Evolutionary conservation across 2,797 vertebrate species (phyloP), one percentile per base, ranked within the genome.

Genomic region (Pachyuromys duprasi): DNA sequence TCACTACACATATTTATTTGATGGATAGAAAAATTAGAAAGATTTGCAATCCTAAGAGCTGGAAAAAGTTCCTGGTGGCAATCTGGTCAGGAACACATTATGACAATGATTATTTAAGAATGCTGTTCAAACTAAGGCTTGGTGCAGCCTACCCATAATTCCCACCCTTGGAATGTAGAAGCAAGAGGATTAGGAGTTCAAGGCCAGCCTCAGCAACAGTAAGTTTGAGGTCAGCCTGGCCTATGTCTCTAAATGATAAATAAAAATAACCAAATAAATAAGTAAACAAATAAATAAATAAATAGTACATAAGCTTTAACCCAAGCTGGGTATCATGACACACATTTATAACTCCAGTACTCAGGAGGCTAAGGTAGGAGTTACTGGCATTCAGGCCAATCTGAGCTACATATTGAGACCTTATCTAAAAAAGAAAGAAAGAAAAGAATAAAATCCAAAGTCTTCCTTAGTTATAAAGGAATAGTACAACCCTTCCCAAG

Each of bases 11-110:
- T 87, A 76, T 86, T 93, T 80, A 91, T 94, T 75, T 88, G 17
- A 76, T 78, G 62, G 93, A 49, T 81, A 90, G 31, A 86, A 87
- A 81, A 91, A 86, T 74, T 86, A 90, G 45, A 89, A 78, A 88
- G 45, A 22, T 31, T 76, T 45, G 36, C 20, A 94, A 88, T 90
- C 88, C 26, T 92, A 91, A 80, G 15, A 96, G 45, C 33, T 86
- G 74, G 26, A 60, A 92, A 84, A 86, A 81, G 89, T 20, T 67
- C 74, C n/a, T 55, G 69, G 67, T 90, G 17, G 49, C 26, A 74
- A 53, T 94, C 53, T 76, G 62, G 22, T 87, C 18, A 49, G 31
- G 57, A 94, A 45, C 83, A 90, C 18, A 92, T 75, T 63, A 63
- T 84, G 28, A 26, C 62, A 69, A 36, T 92, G 31, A 87, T 87